A percentile compares a stretch with the other conserved stretches of the same genome.
Conservation (phyloP, 2,113 vertebrate genomes). For the Zosterops borbonicus region DNA sequence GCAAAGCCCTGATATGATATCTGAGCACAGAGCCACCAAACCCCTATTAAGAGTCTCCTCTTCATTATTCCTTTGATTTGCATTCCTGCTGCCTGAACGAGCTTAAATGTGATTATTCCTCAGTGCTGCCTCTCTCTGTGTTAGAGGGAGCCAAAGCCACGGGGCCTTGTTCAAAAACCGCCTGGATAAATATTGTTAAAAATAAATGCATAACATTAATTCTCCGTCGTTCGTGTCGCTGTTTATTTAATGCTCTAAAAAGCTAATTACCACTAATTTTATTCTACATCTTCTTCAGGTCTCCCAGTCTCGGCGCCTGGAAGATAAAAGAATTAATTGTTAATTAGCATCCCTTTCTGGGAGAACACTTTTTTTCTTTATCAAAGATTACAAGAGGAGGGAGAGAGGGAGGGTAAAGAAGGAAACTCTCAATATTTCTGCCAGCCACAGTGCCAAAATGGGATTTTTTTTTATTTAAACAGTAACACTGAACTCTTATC, state of each 20-base stretch:
- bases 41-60: slow-evolving; percentile 6
- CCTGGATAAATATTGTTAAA: slow-evolving; percentile 47
- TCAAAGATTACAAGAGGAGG: slow-evolving; percentile 37
- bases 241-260: slow-evolving; percentile 55
- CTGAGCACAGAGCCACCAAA: not conserved
- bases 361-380: slow-evolving; percentile 41
- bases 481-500: not conserved
- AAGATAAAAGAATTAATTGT: slow-evolving; percentile 69
- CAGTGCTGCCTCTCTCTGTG: not conserved
- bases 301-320: not conserved
- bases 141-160: not conserved
- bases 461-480: not conserved
- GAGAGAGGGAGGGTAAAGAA: not conserved
- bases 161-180: slow-evolving; percentile 24
- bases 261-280: slow-evolving; percentile 51
- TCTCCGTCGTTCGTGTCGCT: slow-evolving; percentile 4
- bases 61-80: slow-evolving; percentile 45
- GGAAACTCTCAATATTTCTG: not conserved
- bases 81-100: slow-evolving; percentile 29
- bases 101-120: slow-evolving; percentile 14
- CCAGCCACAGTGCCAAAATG: not conserved
- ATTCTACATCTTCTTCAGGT: slow-evolving; percentile 59
- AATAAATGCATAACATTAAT: slow-evolving; percentile 47
- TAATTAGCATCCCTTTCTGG: slow-evolving; percentile 63
- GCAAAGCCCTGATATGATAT: not conserved